These are phyloP conservation scores for Herminia tarsipennalis DNA, from an alignment of 2,888 invertebrate genomes.

Conservation along the genomic window DNA sequence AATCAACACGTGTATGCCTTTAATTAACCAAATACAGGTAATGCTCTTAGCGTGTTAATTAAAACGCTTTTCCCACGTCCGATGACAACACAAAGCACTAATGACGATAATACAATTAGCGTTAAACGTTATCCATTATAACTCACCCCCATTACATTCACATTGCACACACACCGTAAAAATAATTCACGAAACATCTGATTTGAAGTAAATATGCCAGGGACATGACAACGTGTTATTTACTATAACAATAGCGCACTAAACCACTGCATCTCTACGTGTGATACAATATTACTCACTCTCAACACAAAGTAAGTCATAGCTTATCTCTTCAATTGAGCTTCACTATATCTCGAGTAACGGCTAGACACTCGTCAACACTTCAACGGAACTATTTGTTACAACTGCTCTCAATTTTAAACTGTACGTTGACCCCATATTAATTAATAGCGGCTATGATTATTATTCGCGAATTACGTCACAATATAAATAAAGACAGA, in stretches of 20 bases:
- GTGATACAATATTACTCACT: conserved; percentile 58
- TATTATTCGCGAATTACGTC: conserved; percentile 29
- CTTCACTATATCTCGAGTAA: conserved; percentile 41
- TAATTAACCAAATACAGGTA: no score
- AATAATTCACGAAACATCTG: conserved; percentile 13
- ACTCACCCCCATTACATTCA: conserved; percentile 32
- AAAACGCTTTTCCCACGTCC: no score
- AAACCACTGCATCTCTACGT: conserved; percentile 7
- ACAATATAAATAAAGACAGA: conserved; percentile 1
- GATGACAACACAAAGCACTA: not conserved
- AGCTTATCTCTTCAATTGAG: conserved; percentile 50
- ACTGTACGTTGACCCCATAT: conserved; percentile 53
- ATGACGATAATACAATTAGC: conserved; percentile 9
- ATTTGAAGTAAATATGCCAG: conserved; percentile 15
- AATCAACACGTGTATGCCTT: no score
- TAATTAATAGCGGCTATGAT: conserved; percentile 40
- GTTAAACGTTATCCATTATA: conserved; percentile 2
- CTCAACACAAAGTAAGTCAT: conserved; percentile 68
- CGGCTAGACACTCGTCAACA: conserved; percentile 43
- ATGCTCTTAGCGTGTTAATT: no score
- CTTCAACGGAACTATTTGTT: conserved; percentile 39
- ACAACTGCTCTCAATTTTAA: conserved; percentile 47
- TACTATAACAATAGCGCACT: not conserved
- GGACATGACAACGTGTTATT: conserved; percentile 9
- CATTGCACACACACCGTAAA: conserved; percentile 14